Percentiles rank a stretch among this genome's conserved stretches.
Evolutionary conservation across 2,797 vertebrate genomes (phyloP).

Genomic region (Crax fasciolata): DNA sequence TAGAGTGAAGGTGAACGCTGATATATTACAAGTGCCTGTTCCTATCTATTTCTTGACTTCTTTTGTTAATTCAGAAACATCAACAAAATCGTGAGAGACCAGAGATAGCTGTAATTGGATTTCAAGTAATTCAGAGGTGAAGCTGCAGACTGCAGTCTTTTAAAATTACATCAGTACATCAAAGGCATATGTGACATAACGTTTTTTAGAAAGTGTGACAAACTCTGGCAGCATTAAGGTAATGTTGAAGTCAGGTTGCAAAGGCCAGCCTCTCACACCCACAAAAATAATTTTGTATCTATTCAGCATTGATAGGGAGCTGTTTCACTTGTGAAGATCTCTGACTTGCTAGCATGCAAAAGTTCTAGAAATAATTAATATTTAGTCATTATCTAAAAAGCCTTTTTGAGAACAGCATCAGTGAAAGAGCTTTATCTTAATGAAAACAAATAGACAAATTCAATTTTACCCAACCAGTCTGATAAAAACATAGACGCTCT

Average conservation of each 20-base stretch:
- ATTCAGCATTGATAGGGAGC: neutral
- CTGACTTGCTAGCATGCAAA: conserved; percentile 30
- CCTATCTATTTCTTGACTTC: conserved; percentile 63
- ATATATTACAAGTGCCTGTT: conserved; percentile 60
- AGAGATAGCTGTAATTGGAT: conserved; percentile 68
- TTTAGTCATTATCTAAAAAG: conserved; percentile 50
- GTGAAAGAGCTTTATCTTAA: conserved; percentile 55
- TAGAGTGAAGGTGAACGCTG: conserved; percentile 42
- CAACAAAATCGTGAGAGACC: conserved; percentile 66
- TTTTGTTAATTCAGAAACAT: conserved; percentile 76
- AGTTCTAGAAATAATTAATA: conserved; percentile 69
- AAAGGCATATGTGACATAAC: conserved; percentile 52
- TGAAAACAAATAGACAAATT: conserved; percentile 39
- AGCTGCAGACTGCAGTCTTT: conserved; percentile 65
- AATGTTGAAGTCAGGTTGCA: conserved; percentile 27
- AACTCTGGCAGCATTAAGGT: conserved; percentile 51
- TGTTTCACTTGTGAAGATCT: conserved; percentile 53
- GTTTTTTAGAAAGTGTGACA: conserved; percentile 55
- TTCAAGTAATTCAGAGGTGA: conserved; percentile 73
- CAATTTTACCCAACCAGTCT: conserved; percentile 52
- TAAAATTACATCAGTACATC: conserved; percentile 73
- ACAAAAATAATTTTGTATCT: conserved; percentile 5
- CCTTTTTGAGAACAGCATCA: conserved; percentile 61
- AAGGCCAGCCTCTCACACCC: conserved; percentile 34
- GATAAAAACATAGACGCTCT: conserved; percentile 56